A percentile compares a stretch with the other conserved stretches of the same genome.
Evolutionary conservation across 2,888 invertebrate genomes (phyloP).

Genomic region (Agonopterix arenella): DNA sequence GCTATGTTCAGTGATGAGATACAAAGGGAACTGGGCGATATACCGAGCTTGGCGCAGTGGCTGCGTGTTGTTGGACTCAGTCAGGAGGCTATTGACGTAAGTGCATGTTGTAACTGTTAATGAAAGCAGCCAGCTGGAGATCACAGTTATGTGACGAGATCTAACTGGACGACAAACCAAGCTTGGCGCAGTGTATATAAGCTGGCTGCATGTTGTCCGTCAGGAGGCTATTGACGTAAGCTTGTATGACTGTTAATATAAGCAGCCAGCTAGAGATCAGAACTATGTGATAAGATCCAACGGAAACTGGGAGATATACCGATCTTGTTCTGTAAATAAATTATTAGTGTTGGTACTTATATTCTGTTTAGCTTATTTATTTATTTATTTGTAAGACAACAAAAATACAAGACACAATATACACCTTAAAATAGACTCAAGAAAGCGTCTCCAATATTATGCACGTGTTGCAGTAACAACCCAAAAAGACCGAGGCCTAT

Average conservation of each 20-base stretch:
- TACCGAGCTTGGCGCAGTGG: slow-evolving; percentile 93
- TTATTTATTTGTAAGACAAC: no score
- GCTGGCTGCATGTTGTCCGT: slow-evolving; percentile 94
- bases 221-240: slow-evolving; percentile 82
- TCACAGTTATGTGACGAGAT: slow-evolving; percentile 85
- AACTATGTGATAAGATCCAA: slow-evolving; percentile 79
- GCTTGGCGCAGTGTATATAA: no score
- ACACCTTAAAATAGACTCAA: no score
- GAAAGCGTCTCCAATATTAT: no score
- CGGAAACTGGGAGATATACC: slow-evolving; percentile 83
- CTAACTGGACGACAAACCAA: slow-evolving; percentile 85
- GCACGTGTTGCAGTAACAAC: no score
- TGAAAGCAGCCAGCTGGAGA: slow-evolving; percentile 82
- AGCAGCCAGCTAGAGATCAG: slow-evolving; percentile 88
- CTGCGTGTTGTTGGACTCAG: slow-evolving; percentile 92
- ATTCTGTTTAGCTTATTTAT: no score
- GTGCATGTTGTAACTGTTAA: not conserved
- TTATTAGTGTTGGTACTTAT: no score
- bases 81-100: slow-evolving; percentile 82
- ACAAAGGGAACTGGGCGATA: slow-evolving; percentile 79
- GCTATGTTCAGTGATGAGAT: slow-evolving; percentile 83
- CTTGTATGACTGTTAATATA: not conserved
- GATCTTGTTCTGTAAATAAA: slow-evolving; percentile 75
- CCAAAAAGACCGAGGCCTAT: no score
- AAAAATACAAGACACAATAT: no score